Conservation (phyloP, 2,113 vertebrate genomes). For the Puffinus mauretanicus region DNA sequence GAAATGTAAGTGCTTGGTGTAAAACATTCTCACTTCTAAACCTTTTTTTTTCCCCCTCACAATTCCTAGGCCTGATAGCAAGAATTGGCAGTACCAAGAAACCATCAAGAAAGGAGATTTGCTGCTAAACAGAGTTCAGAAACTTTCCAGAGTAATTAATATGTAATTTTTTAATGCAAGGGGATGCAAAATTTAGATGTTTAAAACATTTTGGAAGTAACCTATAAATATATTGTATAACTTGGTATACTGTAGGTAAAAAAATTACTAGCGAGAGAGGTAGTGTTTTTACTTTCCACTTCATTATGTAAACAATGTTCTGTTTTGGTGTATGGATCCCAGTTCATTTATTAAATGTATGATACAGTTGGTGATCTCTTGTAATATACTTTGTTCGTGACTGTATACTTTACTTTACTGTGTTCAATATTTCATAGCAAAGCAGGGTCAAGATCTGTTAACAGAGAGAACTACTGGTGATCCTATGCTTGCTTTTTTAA, state of each 20-base stretch:
- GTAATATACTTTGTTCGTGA: neutral
- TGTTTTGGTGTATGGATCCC: conserved; percentile 36
- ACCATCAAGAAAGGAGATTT: conserved; percentile 98
- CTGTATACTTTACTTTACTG: neutral
- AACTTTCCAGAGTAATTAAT: conserved; percentile 97
- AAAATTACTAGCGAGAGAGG: conserved; percentile 6
- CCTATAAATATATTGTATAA: conserved; percentile 66
- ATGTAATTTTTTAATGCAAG: conserved; percentile 80
- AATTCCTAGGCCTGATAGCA: conserved; percentile 91
- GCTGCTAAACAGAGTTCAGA: conserved; percentile 97
- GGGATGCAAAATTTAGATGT: conserved; percentile 65
- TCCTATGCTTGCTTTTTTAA: neutral
- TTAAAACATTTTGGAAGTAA: conserved; percentile 74
- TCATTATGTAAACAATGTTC: conserved; percentile 57
- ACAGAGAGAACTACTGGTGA: neutral
- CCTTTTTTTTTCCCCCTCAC: neutral
- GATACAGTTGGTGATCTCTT: conserved; percentile 2
- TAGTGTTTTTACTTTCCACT: conserved; percentile 69
- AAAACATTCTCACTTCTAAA: neutral
- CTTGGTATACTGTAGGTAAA: conserved; percentile 56
- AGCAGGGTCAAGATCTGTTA: neutral
- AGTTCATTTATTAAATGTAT: conserved; percentile 58
- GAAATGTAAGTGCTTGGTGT: neutral
- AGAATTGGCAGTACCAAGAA: conserved; percentile 99
- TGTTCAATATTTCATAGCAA: neutral